Base-by-base conservation (phyloP, 2,113 vertebrate genomes). In the Zapus hudsonius region DNA sequence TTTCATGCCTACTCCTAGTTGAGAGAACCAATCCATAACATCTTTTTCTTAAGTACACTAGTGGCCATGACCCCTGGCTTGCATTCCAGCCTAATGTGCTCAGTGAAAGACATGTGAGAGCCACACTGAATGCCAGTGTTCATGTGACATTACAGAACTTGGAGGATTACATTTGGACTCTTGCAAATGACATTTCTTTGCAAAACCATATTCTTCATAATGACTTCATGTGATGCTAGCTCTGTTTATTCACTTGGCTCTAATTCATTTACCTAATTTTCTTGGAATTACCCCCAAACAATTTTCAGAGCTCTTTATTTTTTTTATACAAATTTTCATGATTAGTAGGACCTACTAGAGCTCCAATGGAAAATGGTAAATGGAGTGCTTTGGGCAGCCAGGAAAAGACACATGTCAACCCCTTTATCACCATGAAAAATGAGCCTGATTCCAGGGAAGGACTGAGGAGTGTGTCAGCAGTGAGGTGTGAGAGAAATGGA, bases 281-380 rank as follows among this genome's bases (percentile, higher is more conserved):
- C 70, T 96, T 90, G 63, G 95, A 33, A 22, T 94, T 90, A 95
- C 74, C 94, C 80, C 76, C 86, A 82, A 93, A 79, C 10, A 86
- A 91, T 93, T 96, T 96, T 86, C 42, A 82, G 95, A 96, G 75
- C 66, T 81, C 91, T 84, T 36, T 90, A 91, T 90, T 96, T 96
- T 36, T 84, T 87, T 61, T 79, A 59, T 96, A 47, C 2, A 92
- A 76, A 94, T 97, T 94, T 96, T 55, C 47, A 38, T 94, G 91
- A 95, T 96, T 92, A 92, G 36, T 96, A 64, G 84, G 80, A 81
- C 64, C 63, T 84, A 52, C 94, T 97, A 95, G 95, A 96, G 94
- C 96, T 96, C 79, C 91, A 97, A 97, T 96, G 95, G 96, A 97
- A n/a, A 97, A 97, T 89, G 90, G 86, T 88, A 92, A 93, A 84